phyloP scores from a whole-genome alignment of 2,797 vertebrate species.

The Protosalanx chinensis region DNA sequence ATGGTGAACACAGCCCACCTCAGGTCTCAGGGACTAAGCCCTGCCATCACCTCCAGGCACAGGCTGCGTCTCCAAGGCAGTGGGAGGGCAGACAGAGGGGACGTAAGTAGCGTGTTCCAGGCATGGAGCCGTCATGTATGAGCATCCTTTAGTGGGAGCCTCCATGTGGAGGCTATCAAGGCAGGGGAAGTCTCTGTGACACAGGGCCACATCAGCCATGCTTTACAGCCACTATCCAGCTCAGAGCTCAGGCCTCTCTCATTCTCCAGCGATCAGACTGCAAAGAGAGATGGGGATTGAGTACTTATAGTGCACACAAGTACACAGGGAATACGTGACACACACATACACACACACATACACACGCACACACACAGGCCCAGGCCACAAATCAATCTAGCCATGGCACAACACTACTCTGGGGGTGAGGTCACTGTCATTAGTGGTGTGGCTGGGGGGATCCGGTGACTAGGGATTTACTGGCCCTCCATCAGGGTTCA shows the following conservation, averaged over 20 bases:
- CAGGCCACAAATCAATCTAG: constrained; percentile 37
- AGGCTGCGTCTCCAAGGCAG: not conserved
- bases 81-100: not conserved
- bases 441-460: constrained; percentile 51
- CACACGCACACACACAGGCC: constrained; percentile 28
- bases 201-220: constrained; percentile 36
- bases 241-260: constrained; percentile 38
- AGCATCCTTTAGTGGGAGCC: not conserved
- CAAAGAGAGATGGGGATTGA: constrained; percentile 24
- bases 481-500: constrained; percentile 54
- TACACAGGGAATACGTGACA: not conserved
- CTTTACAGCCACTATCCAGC: constrained; percentile 47
- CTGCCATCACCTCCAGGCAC: not conserved
- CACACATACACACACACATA: constrained; percentile 36
- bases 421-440: constrained; percentile 54
- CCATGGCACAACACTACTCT: constrained; percentile 37
- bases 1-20: not conserved
- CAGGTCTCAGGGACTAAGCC: too few species aligned
- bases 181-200: constrained; percentile 28
- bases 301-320: constrained; percentile 16
- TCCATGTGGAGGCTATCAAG: constrained; percentile 32
- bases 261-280: constrained; percentile 46
- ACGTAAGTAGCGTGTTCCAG: not conserved
- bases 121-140: not conserved
- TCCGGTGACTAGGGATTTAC: constrained; percentile 49